phyloP scores from a whole-genome alignment of 2,797 vertebrate species.

The Otolemur crassicaudatus region DNA sequence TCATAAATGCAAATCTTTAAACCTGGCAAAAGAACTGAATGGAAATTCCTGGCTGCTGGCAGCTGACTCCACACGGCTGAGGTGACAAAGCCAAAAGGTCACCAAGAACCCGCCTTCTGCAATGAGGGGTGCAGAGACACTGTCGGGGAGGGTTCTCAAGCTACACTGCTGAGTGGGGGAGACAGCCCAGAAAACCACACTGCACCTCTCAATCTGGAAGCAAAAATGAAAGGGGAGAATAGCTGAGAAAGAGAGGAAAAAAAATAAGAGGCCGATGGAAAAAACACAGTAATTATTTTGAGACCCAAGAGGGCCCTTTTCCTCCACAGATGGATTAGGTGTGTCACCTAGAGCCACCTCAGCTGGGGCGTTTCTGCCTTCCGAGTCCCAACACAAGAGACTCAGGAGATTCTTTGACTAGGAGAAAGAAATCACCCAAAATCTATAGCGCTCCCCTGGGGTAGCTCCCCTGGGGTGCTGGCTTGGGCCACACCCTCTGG shows the following conservation, averaged over 20 bases:
- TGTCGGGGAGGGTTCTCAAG: rapidly evolving
- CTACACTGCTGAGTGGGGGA: background rate
- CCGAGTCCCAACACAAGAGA: background rate
- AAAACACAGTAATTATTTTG: constrained; percentile 40
- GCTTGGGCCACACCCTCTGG: background rate
- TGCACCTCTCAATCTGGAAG: background rate
- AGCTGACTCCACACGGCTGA: constrained; percentile 42
- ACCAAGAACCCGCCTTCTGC: background rate
- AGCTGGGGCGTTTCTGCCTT: constrained; percentile 5
- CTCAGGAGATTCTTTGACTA: background rate
- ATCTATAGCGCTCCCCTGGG: background rate
- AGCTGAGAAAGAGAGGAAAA: background rate
- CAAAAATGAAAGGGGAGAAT: background rate
- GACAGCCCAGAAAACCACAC: background rate
- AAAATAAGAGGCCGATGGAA: background rate
- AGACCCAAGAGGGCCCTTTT: constrained; percentile 55
- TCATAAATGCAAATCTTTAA: constrained; percentile 72
- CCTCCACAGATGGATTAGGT: constrained; percentile 36
- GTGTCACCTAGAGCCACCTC: constrained; percentile 47
- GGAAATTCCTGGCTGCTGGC: constrained; percentile 68
- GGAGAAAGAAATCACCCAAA: background rate
- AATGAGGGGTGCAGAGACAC: background rate
- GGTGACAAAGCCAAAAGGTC: constrained; percentile 32
- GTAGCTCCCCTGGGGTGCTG: background rate
- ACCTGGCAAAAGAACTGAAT: constrained; percentile 59